Evolutionary conservation across 92 coral and sea anemone genomes (phyloP).

Genomic region (Parazoanthus atlanticus): DNA sequence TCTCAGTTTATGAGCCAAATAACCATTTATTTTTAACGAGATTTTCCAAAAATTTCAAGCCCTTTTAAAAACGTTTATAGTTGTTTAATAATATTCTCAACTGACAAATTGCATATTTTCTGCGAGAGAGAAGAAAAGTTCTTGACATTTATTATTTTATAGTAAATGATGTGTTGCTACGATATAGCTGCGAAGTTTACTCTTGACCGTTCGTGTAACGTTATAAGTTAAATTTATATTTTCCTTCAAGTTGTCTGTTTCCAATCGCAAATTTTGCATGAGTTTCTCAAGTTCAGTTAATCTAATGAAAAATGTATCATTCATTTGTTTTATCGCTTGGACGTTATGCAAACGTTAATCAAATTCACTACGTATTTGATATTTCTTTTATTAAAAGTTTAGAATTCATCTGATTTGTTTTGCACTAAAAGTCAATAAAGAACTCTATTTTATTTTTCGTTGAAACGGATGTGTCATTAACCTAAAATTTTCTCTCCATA

Average conservation of each 20-base stretch:
- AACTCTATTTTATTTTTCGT: background rate
- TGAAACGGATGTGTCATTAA: background rate
- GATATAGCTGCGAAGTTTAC: background rate
- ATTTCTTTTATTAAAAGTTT: background rate
- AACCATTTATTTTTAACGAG: background rate
- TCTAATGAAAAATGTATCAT: background rate
- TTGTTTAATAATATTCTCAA: background rate
- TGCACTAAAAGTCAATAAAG: background rate
- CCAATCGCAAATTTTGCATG: background rate
- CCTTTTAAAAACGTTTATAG: background rate
- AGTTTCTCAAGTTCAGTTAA: background rate
- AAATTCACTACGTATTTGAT: background rate
- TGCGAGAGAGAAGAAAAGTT: background rate
- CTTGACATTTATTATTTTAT: background rate
- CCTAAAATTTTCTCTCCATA: background rate
- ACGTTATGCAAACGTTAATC: background rate
- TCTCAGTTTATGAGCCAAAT: background rate
- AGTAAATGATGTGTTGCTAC: background rate
- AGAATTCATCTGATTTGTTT: background rate
- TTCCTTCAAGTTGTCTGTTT: background rate
- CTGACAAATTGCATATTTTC: background rate
- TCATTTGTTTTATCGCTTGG: background rate
- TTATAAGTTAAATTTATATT: background rate
- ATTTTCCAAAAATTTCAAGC: background rate
- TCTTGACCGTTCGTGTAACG: background rate